phyloP scores from a whole-genome alignment of 2,113 vertebrate species.

The rabbit (Oryctolagus cuniculus) region DNA sequence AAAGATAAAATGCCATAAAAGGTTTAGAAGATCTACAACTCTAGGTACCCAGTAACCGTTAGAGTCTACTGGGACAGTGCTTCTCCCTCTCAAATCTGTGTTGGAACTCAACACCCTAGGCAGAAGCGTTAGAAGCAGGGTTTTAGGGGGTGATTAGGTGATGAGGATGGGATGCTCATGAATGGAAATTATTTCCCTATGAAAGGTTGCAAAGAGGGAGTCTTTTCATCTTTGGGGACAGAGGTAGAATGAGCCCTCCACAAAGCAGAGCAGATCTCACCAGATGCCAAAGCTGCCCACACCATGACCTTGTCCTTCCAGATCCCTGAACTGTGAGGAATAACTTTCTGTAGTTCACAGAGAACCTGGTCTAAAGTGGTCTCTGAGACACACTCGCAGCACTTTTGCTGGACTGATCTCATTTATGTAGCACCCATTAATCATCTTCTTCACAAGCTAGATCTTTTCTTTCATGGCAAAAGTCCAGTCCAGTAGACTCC shows the following conservation, averaged over 20 bases:
- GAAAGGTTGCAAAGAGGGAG: not conserved
- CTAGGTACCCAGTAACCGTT: not conserved
- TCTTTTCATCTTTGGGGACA: not conserved
- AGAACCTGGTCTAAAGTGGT: not conserved
- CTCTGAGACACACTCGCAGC: not conserved
- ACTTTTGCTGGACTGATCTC: not conserved
- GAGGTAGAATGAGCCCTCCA: not conserved
- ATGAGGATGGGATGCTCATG: not conserved
- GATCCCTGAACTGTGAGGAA: not conserved
- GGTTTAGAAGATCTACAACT: not conserved
- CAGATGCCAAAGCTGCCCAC: no score
- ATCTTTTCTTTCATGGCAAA: conserved; percentile 30
- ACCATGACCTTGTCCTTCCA: not conserved
- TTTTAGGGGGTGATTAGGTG: not conserved
- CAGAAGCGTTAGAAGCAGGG: not conserved
- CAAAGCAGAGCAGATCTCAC: not conserved
- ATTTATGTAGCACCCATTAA: not conserved
- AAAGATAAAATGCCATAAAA: not conserved
- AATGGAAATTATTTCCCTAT: not conserved
- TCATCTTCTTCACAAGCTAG: not conserved
- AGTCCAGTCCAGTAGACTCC: conserved; percentile 41
- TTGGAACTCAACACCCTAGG: not conserved
- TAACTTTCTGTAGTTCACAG: not conserved
- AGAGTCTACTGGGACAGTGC: not conserved
- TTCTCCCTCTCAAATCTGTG: not conserved